phyloP scores from a whole-genome alignment of 2,113 vertebrate species.

The Nothoprocta pentlandii region DNA sequence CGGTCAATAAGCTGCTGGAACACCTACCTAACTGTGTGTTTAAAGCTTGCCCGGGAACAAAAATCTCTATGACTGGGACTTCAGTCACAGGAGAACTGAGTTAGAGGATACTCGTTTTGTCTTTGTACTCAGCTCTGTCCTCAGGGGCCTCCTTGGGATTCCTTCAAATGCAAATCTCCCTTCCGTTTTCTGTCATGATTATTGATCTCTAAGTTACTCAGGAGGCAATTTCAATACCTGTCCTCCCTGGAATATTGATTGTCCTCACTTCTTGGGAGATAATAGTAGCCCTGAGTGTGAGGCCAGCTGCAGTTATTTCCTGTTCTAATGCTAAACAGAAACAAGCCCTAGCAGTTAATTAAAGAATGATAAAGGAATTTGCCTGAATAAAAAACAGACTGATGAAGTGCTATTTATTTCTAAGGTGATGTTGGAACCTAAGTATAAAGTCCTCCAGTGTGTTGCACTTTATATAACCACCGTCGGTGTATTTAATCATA shows the following conservation, averaged over 20 bases:
- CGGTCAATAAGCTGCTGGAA: background rate
- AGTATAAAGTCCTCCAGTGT: background rate
- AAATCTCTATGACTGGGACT: background rate
- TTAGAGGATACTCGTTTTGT: background rate
- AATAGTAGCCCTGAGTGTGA: background rate
- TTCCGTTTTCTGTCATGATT: background rate
- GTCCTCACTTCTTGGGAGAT: background rate
- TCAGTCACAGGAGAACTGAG: background rate
- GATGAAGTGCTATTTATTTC: background rate
- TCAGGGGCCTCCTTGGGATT: background rate
- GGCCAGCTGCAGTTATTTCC: slow-evolving; percentile 23
- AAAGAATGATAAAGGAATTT: background rate
- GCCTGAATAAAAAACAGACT: background rate
- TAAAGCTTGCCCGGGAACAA: background rate
- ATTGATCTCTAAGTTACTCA: slow-evolving; percentile 19
- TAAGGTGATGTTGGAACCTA: background rate
- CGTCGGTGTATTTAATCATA: background rate
- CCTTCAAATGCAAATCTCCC: slow-evolving; percentile 12
- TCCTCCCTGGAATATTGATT: slow-evolving; percentile 30
- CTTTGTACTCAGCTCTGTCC: background rate
- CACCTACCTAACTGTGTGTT: background rate
- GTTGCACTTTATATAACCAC: background rate
- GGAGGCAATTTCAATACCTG: background rate
- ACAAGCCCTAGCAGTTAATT: background rate
- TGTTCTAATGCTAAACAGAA: background rate